Base-by-base conservation (phyloP, 2,888 invertebrate species). In the Caenorhabditis doughertyi region DNA sequence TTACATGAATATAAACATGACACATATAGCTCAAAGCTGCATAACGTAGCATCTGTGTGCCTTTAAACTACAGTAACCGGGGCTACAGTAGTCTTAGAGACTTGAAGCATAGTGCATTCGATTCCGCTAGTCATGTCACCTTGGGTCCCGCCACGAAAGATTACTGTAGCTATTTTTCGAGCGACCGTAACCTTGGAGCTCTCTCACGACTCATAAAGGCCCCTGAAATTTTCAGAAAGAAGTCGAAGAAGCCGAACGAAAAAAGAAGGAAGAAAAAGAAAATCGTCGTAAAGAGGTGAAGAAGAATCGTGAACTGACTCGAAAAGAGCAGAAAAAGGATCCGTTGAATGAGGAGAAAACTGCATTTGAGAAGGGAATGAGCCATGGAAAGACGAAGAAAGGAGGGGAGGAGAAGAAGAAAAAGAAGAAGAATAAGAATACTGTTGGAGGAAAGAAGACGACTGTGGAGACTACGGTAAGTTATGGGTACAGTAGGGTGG, bases 261-360 rank as follows among this genome's bases (percentile, higher is more conserved):
- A 79, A 27, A 58, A 79, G 44, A 47, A 72, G 29, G 55, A 72
- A 29, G 71, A 72, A 25, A 79, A 79, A 53, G 72, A 79, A 29
- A 72, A 79, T 58, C 47, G 67, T 32, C 44, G 44, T 23, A 44
- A 58, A n/a, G 67, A 56, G 29, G 39, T 62, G 35, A 73, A 56
- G 32, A 68, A 71, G 35, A 60, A 72, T 23, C 56, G 56, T 7
- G 56, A 55, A 11, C 39, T 4, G 9, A 53, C 39, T 5, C 7
- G 16, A 4, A 68, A 68, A 18, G 58, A 67, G 7, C 32, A 44
- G n/a, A 73, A 64, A 16, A 35, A 62, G 13, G 42, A 35, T 35
- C 35, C 9, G n/a, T n/a, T 16, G 25, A 53, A 47, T 8, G 53
- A 62, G 32, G 27, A 47, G 73, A 53, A 55, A 44, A 64, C 44